Evolutionary conservation across 2,797 vertebrate species (phyloP), one percentile per base, ranked within the genome.

Genomic region (Enteromius mattozi): DNA sequence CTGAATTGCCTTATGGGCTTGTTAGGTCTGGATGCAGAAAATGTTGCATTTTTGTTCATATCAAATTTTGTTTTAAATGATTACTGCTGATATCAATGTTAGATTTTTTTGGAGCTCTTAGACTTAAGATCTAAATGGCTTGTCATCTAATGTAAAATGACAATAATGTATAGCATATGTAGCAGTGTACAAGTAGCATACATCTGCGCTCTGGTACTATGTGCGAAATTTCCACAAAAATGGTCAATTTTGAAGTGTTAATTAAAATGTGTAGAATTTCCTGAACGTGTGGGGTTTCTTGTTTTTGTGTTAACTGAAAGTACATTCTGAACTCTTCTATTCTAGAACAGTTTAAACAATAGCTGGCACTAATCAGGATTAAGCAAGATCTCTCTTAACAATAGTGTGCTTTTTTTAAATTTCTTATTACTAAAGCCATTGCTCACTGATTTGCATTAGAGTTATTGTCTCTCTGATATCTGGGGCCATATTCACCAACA

Each of bases 231-330:
- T 87, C 79, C 70, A 69, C 72, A 72, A 84, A 59, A 71, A 47
- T 24, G 10, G 30, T 76, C 40, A 40, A 70, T 14, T 72, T 71
- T 68, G 8, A 68, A 74, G 69, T 81, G 81, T 89, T 87, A 94
- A 94, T 90, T 94, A 93, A 94, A 94, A 83, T 88, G 66, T 12
- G 33, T 83, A 37, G 27, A 82, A 78, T 70, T 59, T 92, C 76
- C 74, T 88, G 35, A 78, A 61, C 76, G 69, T 21, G 35, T 86
- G 21, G 68, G 51, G 51, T 70, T 1, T 76, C 47, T 54, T 85
- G 49, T 68, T 56, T 82, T 63, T 49, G 13, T 82, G 56, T 77
- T 54, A 12, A 19, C 27, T 17, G 35, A 70, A 27, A 72, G 24
- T 37, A 69, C 19, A 4, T 61, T 74, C 19, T 82, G 69, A 81